A percentile compares a stretch with the other conserved stretches of the same genome.
Conservation (phyloP, 2,797 vertebrate genomes). For the Trachops cirrhosus region DNA sequence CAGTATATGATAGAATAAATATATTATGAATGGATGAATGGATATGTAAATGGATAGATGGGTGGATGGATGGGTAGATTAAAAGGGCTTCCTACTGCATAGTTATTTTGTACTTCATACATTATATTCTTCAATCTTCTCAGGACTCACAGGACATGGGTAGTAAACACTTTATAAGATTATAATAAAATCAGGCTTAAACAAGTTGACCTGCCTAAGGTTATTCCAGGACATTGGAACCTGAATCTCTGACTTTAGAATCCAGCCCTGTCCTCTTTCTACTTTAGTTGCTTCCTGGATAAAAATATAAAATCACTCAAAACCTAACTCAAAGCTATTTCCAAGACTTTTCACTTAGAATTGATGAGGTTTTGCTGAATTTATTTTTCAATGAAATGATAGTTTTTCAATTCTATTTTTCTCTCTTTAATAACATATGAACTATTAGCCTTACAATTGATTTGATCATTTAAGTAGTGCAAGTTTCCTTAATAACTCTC, state of each 20-base stretch:
- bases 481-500: constrained; percentile 2
- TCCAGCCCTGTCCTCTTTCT: neutral
- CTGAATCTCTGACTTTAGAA: neutral
- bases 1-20: neutral
- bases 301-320: neutral
- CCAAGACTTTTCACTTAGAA: constrained; percentile 3
- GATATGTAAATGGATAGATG: neutral
- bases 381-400: constrained; percentile 21
- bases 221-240: neutral
- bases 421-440: neutral
- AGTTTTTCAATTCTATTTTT: neutral
- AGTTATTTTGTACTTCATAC: neutral
- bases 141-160: neutral
- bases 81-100: neutral
- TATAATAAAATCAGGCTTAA: neutral
- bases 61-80: neutral
- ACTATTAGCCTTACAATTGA: neutral
- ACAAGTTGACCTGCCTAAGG: neutral
- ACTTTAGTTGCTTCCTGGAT: neutral
- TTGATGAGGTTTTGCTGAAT: neutral
- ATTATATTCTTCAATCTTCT: neutral
- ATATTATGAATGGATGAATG: neutral
- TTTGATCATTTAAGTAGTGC: neutral
- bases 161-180: neutral
- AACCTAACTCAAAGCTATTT: neutral